A percentile compares a stretch with the other conserved stretches of the same genome.
Evolutionary conservation across 2,113 vertebrate species (phyloP).

Genomic region (Echinops telfairi): DNA sequence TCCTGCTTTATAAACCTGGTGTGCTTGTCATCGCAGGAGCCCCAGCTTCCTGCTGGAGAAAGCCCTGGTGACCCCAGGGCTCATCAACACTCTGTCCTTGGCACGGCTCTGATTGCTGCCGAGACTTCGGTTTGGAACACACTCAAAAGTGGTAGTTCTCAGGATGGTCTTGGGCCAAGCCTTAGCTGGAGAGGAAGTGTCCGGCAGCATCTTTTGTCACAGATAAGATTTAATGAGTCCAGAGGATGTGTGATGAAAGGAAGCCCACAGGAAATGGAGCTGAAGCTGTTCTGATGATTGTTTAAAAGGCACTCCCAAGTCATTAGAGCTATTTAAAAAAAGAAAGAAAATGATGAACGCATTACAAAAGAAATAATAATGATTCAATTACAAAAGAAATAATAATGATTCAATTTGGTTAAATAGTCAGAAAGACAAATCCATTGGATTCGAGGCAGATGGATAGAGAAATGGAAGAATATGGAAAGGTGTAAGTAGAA

Average conservation of each 20-base stretch:
- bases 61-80: conserved; percentile 72
- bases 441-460: neutral
- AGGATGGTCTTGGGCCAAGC: conserved; percentile 63
- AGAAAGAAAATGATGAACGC: neutral
- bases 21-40: conserved; percentile 26
- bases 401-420: neutral
- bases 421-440: neutral
- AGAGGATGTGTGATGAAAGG: conserved; percentile 79
- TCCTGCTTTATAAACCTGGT: conserved; percentile 58
- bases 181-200: conserved; percentile 82
- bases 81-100: conserved; percentile 6
- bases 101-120: neutral
- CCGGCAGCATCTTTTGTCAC: conserved; percentile 75
- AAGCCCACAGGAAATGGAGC: conserved; percentile 77
- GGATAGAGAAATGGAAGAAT: neutral
- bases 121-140: conserved; percentile 4
- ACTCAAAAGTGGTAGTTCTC: conserved; percentile 36
- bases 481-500: neutral
- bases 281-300: conserved; percentile 19
- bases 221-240: conserved; percentile 83
- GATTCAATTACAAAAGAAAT: neutral
- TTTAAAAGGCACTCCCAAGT: conserved; percentile 68
- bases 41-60: conserved; percentile 77
- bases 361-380: neutral
- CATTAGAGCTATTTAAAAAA: neutral